Conservation (phyloP, 2,113 vertebrate genomes). For the Misgurnus mizolepis region DNA sequence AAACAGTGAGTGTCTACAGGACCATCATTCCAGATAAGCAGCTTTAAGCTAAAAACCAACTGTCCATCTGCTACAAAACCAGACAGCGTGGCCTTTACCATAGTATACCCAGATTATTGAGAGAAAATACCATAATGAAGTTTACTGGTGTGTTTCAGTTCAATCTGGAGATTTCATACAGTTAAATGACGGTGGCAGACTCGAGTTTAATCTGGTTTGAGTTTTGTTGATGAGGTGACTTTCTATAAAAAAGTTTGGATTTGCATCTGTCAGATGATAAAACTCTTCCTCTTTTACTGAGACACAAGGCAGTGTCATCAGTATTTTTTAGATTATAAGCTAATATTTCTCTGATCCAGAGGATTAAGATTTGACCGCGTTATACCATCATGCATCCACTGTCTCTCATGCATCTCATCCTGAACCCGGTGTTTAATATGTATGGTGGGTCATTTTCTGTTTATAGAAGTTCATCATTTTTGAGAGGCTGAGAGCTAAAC, state of each 20-base stretch:
- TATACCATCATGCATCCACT: too few species aligned
- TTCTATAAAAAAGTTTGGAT: background rate
- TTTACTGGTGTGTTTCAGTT: background rate
- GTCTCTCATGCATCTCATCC: too few species aligned
- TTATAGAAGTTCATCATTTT: too few species aligned
- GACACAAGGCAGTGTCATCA: too few species aligned
- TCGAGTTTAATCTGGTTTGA: background rate
- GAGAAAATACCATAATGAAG: background rate
- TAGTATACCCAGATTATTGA: background rate
- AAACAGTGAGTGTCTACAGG: conserved; percentile 16
- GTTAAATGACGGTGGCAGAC: background rate
- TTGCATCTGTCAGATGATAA: background rate
- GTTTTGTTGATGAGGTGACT: background rate
- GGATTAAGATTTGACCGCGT: too few species aligned
- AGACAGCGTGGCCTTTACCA: background rate
- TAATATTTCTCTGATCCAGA: too few species aligned
- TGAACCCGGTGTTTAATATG: too few species aligned
- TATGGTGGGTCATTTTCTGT: too few species aligned
- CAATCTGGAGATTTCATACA: background rate
- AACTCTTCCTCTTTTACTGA: too few species aligned
- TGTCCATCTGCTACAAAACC: conserved; percentile 46
- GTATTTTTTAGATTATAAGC: too few species aligned
- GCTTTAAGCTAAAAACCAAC: conserved; percentile 40
- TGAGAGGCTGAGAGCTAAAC: too few species aligned
- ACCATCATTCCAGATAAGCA: conserved; percentile 44